phyloP scores from a whole-genome alignment of 1,140 invertebrate species.

The Cephus cinctus region DNA sequence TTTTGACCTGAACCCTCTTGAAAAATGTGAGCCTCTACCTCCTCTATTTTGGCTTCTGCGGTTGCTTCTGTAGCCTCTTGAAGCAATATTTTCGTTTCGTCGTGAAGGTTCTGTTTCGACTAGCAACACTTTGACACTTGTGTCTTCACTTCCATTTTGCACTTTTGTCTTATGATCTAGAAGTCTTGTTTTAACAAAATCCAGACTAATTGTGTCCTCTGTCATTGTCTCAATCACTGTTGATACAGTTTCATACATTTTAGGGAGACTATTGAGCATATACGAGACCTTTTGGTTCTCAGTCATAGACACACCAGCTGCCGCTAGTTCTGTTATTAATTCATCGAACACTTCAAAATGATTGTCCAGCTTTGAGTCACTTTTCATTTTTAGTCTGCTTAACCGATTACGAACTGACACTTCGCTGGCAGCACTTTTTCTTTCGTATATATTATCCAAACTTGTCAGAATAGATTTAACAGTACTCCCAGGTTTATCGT shows the following conservation, averaged over 20 bases:
- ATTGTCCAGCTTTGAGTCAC: slow-evolving; percentile 8
- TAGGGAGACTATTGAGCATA: slow-evolving; percentile 17
- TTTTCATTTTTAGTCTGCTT: slow-evolving; percentile 6
- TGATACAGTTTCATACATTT: slow-evolving; percentile 17
- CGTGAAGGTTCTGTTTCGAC: not conserved
- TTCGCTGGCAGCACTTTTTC: not conserved
- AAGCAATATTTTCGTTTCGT: not conserved
- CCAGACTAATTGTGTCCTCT: slow-evolving; percentile 21
- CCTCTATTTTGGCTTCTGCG: not conserved
- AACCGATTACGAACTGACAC: not conserved
- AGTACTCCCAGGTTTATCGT: not conserved
- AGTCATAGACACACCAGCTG: slow-evolving; percentile 8
- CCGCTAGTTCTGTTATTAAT: slow-evolving; percentile 8
- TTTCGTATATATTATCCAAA: not conserved
- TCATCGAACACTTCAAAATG: slow-evolving; percentile 6
- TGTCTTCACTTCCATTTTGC: slow-evolving; percentile 12
- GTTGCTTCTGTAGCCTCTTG: not conserved
- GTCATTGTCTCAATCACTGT: slow-evolving; percentile 26
- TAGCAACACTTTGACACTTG: slow-evolving; percentile 21
- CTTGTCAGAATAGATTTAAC: not conserved
- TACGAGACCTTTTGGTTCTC: slow-evolving; percentile 19
- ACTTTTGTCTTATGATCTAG: slow-evolving; percentile 22
- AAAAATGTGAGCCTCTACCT: not conserved
- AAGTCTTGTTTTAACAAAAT: slow-evolving; percentile 23
- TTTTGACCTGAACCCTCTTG: not conserved